These are phyloP conservation scores for Frankliniella intonsa DNA, from an alignment of 2,888 invertebrate species.

Conservation along the genomic window DNA sequence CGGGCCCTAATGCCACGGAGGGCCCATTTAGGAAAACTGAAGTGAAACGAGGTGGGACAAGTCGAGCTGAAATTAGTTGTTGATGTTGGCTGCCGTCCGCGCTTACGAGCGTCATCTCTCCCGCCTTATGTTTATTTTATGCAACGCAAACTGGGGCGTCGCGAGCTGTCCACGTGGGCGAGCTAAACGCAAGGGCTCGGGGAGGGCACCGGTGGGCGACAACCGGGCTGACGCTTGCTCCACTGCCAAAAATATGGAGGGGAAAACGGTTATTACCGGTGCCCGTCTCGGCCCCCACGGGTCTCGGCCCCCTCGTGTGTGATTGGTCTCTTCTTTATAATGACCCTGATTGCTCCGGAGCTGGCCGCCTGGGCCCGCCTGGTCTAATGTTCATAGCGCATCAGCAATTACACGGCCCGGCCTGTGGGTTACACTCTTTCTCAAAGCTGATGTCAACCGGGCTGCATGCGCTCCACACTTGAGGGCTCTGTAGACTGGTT, in stretches of 20 bases:
- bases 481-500: too few relatives aligned
- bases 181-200: background rate
- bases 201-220: background rate
- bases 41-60: background rate
- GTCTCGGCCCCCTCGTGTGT: background rate
- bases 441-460: too few relatives aligned
- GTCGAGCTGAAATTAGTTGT: background rate
- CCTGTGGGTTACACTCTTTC: background rate
- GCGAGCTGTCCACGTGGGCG: too few relatives aligned
- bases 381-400: constrained; percentile 11
- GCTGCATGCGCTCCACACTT: too few relatives aligned
- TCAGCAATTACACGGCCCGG: background rate
- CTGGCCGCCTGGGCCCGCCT: background rate
- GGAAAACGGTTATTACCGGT: too few relatives aligned
- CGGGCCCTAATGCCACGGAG: background rate
- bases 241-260: too few relatives aligned
- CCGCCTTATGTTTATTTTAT: too few relatives aligned
- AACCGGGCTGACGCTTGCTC: too few relatives aligned
- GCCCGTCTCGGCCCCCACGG: too few relatives aligned
- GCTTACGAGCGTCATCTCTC: too few relatives aligned
- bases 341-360: constrained; percentile 18
- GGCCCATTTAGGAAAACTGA: background rate
- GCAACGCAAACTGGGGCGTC: too few relatives aligned
- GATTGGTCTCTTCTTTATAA: constrained; percentile 25
- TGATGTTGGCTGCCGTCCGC: too few relatives aligned